Base-by-base conservation (phyloP, 92 coral and sea anemone species). In the Isaurus tuberculatus region DNA sequence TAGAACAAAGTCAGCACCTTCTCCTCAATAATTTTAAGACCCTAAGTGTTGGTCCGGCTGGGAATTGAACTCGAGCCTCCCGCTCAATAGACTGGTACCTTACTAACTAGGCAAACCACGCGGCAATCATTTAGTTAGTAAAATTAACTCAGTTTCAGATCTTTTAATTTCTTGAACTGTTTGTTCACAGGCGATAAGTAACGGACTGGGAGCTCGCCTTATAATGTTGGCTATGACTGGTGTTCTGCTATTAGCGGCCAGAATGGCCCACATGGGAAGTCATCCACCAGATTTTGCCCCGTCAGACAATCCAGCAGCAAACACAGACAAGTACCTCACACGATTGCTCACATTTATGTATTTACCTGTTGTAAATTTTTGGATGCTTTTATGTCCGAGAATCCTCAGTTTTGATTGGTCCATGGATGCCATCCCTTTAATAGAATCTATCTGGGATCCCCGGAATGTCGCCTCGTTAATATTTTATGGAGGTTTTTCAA, bases 391-490 rank as follows among this genome's bases (percentile, higher is more conserved):
- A n/a, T 96, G 92, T 81, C 99, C 99, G 14, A 94, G 86, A 37
- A 86, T 89, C 8, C 79, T 96, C 31, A 94, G 99, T 79, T 96
- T 96, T 89, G 99, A 96, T 86, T 96, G 99, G 99, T 96, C 99
- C 0, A 92, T 96, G 97, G 95, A 89, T 30, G 86, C 98, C 30
- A 87, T 96, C 58, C 99, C 99, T 20, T 79, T 96, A 19, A 83
- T 96, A 1, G 93, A 96, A 65, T 86, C 89, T 0, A 42, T 94
- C 20, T 74, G 81, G 34, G 99, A 96, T 80, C 73, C 79, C 40
- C 84, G 99, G 34, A 92, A 93, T 87, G 66, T 53, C 4, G 46
- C 87, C 15, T 88, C 94, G 2, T 10, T 94, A 8, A 34, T 86
- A 16, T 96, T 96, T 77, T 96, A 96, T 71, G 83, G 85, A 23